phyloP scores from a whole-genome alignment of 2,113 vertebrate genomes.

The Talpa occidentalis region DNA sequence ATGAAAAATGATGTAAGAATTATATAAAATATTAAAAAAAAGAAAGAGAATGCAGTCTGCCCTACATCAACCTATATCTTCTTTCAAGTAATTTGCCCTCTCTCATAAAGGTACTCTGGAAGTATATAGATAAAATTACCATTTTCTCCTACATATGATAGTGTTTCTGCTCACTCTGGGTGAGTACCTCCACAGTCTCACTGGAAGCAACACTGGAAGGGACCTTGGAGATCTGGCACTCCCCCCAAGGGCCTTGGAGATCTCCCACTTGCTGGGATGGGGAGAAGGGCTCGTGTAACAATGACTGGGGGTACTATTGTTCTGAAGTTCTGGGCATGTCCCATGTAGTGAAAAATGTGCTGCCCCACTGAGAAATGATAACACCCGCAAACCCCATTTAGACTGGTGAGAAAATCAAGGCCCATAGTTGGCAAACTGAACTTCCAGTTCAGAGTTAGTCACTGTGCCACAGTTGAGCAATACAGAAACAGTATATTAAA shows the following conservation, averaged over 20 bases:
- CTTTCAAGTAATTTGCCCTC: background rate
- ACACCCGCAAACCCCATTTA: rapidly evolving
- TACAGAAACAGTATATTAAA: background rate
- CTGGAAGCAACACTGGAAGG: background rate
- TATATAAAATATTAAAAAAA: too few species aligned
- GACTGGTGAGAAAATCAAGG: background rate
- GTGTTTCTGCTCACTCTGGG: background rate
- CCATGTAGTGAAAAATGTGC: rapidly evolving
- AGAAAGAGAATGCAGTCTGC: background rate
- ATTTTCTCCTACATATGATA: background rate
- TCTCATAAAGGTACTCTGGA: background rate
- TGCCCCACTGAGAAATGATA: background rate
- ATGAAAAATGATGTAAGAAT: too few species aligned
- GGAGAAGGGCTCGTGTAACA: background rate
- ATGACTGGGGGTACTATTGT: background rate
- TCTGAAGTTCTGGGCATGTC: background rate
- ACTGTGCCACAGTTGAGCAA: background rate
- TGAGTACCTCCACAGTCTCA: background rate
- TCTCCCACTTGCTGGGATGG: too few species aligned
- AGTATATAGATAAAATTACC: background rate
- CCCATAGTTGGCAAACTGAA: background rate
- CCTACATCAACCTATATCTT: background rate
- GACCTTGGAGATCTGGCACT: too few species aligned
- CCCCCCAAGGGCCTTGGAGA: too few species aligned
- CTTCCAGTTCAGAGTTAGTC: background rate